Evolutionary conservation across 2,888 invertebrate species (phyloP).

Genomic region (Disparrhopalites patrizii): DNA sequence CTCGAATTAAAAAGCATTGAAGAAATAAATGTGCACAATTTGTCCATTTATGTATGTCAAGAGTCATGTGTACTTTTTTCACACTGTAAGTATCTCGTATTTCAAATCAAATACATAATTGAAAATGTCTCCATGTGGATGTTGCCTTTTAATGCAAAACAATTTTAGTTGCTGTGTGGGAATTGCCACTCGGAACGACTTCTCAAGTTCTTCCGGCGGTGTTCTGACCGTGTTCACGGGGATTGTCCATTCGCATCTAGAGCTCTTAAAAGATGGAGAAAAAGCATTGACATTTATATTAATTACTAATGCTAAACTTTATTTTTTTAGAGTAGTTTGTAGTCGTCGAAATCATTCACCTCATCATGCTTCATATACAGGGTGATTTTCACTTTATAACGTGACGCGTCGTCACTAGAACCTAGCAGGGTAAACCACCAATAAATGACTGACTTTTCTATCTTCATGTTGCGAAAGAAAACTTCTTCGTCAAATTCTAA

Average conservation of each 20-base stretch:
- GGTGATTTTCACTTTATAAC: constrained; percentile 37
- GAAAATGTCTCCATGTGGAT: constrained; percentile 40
- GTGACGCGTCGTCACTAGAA: constrained; percentile 30
- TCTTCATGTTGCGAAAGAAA: constrained; percentile 38
- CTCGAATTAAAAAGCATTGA: too few relatives aligned
- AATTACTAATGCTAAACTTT: too few relatives aligned
- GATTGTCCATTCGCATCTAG: constrained; percentile 37
- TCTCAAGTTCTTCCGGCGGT: constrained; percentile 25
- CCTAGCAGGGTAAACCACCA: constrained; percentile 44
- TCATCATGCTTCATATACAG: constrained; percentile 40
- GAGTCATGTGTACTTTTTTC: too few relatives aligned
- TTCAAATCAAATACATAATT: constrained; percentile 41
- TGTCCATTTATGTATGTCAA: too few relatives aligned
- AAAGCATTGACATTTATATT: too few relatives aligned
- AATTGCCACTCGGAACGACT: constrained; percentile 34
- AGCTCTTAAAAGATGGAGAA: constrained; percentile 23
- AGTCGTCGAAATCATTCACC: constrained; percentile 14
- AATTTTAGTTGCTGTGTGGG: constrained; percentile 35
- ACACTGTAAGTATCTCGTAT: constrained; percentile 36
- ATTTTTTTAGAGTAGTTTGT: background rate
- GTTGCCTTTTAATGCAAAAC: constrained; percentile 29
- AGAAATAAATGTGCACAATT: too few relatives aligned
- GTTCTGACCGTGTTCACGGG: constrained; percentile 36
- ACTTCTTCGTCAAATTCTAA: constrained; percentile 38
- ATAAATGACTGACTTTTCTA: constrained; percentile 37